Conservation (phyloP, 2,888 invertebrate genomes). For the Brenthis hecate region DNA sequence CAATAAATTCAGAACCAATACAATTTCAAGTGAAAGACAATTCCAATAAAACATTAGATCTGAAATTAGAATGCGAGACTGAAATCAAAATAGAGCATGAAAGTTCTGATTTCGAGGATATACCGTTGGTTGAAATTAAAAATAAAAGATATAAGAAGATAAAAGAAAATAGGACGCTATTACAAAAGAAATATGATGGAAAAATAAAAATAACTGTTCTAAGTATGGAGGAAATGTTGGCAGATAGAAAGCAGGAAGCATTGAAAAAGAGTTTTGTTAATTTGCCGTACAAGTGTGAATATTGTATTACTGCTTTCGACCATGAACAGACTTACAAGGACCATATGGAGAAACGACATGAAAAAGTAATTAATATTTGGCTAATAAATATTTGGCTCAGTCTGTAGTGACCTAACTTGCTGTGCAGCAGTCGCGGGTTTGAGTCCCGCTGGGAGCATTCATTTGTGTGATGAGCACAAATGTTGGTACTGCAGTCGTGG, state of each 20-base stretch:
- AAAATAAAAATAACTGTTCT: constrained; percentile 55
- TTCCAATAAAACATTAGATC: background rate
- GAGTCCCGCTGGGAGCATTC: too few species aligned
- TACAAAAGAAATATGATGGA: constrained; percentile 49
- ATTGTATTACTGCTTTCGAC: constrained; percentile 64
- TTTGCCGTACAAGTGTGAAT: constrained; percentile 62
- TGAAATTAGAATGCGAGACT: constrained; percentile 32
- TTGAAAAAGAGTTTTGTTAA: constrained; percentile 54
- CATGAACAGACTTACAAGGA: constrained; percentile 57
- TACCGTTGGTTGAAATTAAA: constrained; percentile 47
- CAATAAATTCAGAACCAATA: constrained; percentile 39
- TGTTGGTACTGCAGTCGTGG: too few species aligned
- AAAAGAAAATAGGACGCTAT: constrained; percentile 9
- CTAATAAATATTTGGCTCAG: background rate
- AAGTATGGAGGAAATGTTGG: constrained; percentile 50
- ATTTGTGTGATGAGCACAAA: too few species aligned
- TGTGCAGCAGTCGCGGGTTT: too few species aligned
- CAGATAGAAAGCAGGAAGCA: constrained; percentile 54
- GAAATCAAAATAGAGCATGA: constrained; percentile 56
- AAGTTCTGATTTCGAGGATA: constrained; percentile 48
- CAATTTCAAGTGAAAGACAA: constrained; percentile 22
- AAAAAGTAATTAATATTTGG: too few species aligned
- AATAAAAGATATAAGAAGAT: constrained; percentile 33
- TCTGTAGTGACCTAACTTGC: background rate
- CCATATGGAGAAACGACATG: constrained; percentile 61